These are phyloP conservation scores for Pegea sp. DNA, from an alignment of 23 tunicate species.

Conservation along the genomic window DNA sequence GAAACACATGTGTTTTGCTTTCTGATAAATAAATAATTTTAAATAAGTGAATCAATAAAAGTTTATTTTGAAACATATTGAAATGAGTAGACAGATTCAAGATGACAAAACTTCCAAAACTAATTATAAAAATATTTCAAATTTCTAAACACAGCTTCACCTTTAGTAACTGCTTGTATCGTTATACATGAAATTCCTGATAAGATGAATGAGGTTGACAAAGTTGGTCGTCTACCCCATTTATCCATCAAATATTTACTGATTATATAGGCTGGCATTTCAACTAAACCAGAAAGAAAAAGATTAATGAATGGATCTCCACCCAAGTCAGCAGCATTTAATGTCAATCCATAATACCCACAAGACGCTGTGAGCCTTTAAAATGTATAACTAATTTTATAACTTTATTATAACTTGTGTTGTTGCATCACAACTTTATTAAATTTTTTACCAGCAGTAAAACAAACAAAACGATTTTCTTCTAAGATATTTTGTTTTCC, in stretches of 20 bases:
- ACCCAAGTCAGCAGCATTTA: slow-evolving; percentile 74
- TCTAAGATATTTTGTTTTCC: slow-evolving; percentile 52
- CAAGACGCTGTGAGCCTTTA: slow-evolving; percentile 75
- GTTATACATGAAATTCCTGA: slow-evolving; percentile 46
- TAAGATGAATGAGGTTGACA: slow-evolving; percentile 7
- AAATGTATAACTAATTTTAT: not conserved
- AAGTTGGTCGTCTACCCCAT: slow-evolving; percentile 51
- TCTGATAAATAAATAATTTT: no score
- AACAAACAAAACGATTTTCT: slow-evolving; percentile 30
- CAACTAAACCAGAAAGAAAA: slow-evolving; percentile 49
- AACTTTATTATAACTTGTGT: not conserved
- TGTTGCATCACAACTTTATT: not conserved
- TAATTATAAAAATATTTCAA: no score
- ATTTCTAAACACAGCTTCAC: no score
- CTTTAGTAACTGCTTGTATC: slow-evolving; percentile 34
- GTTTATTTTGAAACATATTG: no score
- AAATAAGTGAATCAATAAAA: no score
- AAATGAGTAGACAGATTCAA: no score
- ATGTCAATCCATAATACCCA: slow-evolving; percentile 82
- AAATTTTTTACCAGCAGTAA: slow-evolving; percentile 55
- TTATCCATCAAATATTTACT: slow-evolving; percentile 24
- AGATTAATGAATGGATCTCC: slow-evolving; percentile 78
- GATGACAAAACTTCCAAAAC: no score
- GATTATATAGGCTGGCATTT: slow-evolving; percentile 40
- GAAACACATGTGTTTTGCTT: no score